Evolutionary conservation across 2,113 vertebrate genomes (phyloP).

Genomic region (Hippocampus guttulatus): DNA sequence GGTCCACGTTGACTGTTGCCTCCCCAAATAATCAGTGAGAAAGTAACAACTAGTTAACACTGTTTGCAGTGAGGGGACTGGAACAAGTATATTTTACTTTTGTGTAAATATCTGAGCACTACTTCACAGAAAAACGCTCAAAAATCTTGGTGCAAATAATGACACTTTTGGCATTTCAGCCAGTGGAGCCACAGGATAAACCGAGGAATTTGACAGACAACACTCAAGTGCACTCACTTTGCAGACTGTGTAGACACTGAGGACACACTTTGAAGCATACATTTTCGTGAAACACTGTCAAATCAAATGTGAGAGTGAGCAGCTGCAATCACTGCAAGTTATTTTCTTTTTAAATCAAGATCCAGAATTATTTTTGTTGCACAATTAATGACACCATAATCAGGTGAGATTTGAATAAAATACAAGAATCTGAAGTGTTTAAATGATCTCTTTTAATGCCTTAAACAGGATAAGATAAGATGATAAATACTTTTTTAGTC

Average conservation of each 20-base stretch:
- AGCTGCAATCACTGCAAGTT: neutral
- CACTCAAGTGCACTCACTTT: neutral
- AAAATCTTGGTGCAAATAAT: neutral
- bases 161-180: slow-evolving; percentile 6
- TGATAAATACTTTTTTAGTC: no score
- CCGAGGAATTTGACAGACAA: slow-evolving; percentile 26
- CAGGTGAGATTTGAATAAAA: neutral
- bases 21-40: slow-evolving; percentile 1
- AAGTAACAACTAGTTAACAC: slow-evolving; percentile 16
- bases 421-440: neutral
- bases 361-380: neutral
- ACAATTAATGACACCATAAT: neutral
- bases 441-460: neutral
- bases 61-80: slow-evolving; percentile 20
- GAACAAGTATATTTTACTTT: neutral
- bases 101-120: neutral
- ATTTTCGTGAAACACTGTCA: neutral
- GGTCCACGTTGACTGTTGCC: slow-evolving; percentile 15
- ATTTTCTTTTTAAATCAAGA: neutral
- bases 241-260: neutral
- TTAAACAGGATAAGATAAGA: no score
- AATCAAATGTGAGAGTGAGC: neutral
- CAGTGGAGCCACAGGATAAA: slow-evolving; percentile 46
- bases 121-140: neutral
- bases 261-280: slow-evolving; percentile 1